Evolutionary conservation across 2,888 invertebrate genomes (phyloP), one percentile per base, ranked within the genome.

Genomic region (Oligia latruncula): DNA sequence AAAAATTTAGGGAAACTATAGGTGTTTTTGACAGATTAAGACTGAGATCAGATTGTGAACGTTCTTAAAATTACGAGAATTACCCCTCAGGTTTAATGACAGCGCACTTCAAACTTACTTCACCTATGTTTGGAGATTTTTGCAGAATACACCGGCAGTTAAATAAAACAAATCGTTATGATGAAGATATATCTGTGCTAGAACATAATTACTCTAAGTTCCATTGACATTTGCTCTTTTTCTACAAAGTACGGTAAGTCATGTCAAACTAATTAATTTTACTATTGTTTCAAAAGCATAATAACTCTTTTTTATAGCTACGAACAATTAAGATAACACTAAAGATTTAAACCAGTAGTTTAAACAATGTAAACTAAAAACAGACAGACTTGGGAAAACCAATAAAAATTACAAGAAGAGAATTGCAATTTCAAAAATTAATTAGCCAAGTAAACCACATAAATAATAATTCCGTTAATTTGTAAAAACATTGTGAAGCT

Each of bases 401-500:
- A 29, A 46, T 17, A 40, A 20, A 35, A 35, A 35, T 2, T 58
- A 40, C 23, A 1, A n/a, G 2, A 65, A 71, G 13, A 68, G 35
- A 58, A 35, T 5, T 15, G 23, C 52, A 65, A 40, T 60, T 60
- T 40, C 17, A 40, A 46, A 40, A 40, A 68, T 68, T 15, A 68
- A 64, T 29, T 62, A 75, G 6, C 52, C 17, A 65, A 68, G 73
- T 23, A 74, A 80, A 81, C 1, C n/a, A 20, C 62, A 71, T 64
- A 46, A 55, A 80, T 46, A 58, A 73, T 29, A 49, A 74, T 20
- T 60, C 87, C 80, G 88, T 88, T 88, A n/a, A 49, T 62, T 78
- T 71, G 70, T 68, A 74, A 81, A 81, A 79, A 80, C 52, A 4
- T n/a, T 62, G 84, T 80, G 65, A 64, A 79, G 74, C 78, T 60